Evolutionary conservation across 2,113 vertebrate species (phyloP).

Genomic region (zebrafish (Danio rerio)): GRCz12tu NC_133183.1:19118501-19119000

Average conservation of each 20-base stretch:
- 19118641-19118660: conserved; percentile 29
- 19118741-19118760: conserved; percentile 30
- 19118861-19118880: background rate
- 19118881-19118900: background rate
- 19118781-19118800: background rate
- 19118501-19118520: background rate
- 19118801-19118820: background rate
- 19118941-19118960: conserved; percentile 60
- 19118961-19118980: conserved; percentile 71
- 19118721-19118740: background rate
- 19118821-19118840: background rate
- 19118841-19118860: background rate
- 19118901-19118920: conserved; percentile 52
- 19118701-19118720: conserved; percentile 33
- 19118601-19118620: conserved; percentile 10
- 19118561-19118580: background rate
- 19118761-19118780: background rate
- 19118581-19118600: conserved; percentile 7
- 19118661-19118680: conserved; percentile 25
- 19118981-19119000: background rate
- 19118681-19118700: conserved; percentile 3
- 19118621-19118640: conserved; percentile 27
- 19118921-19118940: conserved; percentile 68
- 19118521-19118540: conserved; percentile 22
- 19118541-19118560: conserved; percentile 31